Evolutionary conservation across 2,888 invertebrate genomes (phyloP), one percentile per base, ranked within the genome.

Genomic region (Nomada lathburiana): DNA sequence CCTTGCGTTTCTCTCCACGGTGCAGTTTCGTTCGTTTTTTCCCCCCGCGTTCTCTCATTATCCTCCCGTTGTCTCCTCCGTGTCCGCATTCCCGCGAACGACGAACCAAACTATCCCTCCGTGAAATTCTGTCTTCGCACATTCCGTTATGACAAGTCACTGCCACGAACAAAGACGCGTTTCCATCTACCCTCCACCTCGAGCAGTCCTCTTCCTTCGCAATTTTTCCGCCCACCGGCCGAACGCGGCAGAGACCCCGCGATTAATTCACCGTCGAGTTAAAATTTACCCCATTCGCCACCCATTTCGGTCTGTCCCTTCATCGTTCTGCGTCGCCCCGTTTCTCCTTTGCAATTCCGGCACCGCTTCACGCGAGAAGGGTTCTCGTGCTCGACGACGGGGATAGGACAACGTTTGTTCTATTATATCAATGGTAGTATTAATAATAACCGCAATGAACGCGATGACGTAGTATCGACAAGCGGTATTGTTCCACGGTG

Each of bases 391-490:
- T 65, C 70, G 65, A 52, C 18, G 29, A 36, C 5, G 36, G 1
- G 36, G 36, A 20, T 2, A n/a, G 55, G 62, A 29, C 80, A 68
- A 62, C 42, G 55, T 55, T 57, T 20, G 52, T 23, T 53, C 36
- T 11, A 55, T 81, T 53, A 53, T 44, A 75, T 75, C 52, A 74
- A 82, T 70, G 57, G 59, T 47, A n/a, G 16, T n/a, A 47, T 11
- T 36, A 36, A 60, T 80, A 82, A 81, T 81, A 81, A 73, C 60
- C 16, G 47, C 42, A 50, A 36, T 69, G 29, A 26, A 60, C 29
- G 52, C 75, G 70, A 82, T 82, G 82, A 82, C 76, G 53, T 75
- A 75, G 64, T 82, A 82, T 82, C 75, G 82, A 82, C 82, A 82
- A 62, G 20, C 44, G 44, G 70, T 55, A 70, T 82, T 82, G 64